A percentile compares a stretch with the other conserved stretches of the same genome.
These are phyloP conservation scores for Conops quadrifasciatus DNA, from an alignment of 2,888 invertebrate species.

Conservation along the genomic window DNA sequence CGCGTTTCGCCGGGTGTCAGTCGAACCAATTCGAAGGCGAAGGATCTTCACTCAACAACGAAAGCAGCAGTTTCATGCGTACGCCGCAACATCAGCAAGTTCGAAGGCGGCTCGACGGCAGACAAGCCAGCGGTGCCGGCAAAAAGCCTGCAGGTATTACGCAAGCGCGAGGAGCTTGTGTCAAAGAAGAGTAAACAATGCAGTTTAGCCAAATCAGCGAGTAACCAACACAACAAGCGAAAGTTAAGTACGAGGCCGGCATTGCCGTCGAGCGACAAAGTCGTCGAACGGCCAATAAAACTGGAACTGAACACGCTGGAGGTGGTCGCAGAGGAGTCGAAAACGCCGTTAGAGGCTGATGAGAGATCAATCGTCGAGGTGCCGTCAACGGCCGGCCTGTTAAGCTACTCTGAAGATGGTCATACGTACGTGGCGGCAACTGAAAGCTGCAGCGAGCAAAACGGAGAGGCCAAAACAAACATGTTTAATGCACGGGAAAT, in stretches of 20 bases:
- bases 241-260: constrained; percentile 1
- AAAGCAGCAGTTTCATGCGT: constrained; percentile 57
- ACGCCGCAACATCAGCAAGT: constrained; percentile 56
- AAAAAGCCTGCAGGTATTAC: constrained; percentile 57
- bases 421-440: constrained; percentile 2
- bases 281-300: constrained; percentile 16
- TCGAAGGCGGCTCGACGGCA: constrained; percentile 47
- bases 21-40: constrained; percentile 30
- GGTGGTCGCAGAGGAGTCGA: constrained; percentile 51
- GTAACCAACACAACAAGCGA: neutral
- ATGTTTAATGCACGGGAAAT: constrained; percentile 27
- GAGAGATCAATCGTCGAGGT: constrained; percentile 28
- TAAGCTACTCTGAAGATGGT: constrained; percentile 1
- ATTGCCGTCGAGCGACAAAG: constrained; percentile 33
- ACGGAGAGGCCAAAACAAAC: constrained; percentile 22
- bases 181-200: constrained; percentile 39
- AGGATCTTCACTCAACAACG: constrained; percentile 12
- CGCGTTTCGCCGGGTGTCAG: constrained; percentile 29
- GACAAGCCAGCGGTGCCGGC: constrained; percentile 60
- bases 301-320: constrained; percentile 36
- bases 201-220: constrained; percentile 18
- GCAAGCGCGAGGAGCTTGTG: constrained; percentile 57
- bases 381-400: constrained; percentile 12
- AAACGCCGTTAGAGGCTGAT: constrained; percentile 46
- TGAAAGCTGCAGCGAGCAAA: constrained; percentile 7